These are phyloP conservation scores for Tonatia bakeri DNA, from an alignment of 2,113 vertebrate genomes.

Conservation along the genomic window DNA sequence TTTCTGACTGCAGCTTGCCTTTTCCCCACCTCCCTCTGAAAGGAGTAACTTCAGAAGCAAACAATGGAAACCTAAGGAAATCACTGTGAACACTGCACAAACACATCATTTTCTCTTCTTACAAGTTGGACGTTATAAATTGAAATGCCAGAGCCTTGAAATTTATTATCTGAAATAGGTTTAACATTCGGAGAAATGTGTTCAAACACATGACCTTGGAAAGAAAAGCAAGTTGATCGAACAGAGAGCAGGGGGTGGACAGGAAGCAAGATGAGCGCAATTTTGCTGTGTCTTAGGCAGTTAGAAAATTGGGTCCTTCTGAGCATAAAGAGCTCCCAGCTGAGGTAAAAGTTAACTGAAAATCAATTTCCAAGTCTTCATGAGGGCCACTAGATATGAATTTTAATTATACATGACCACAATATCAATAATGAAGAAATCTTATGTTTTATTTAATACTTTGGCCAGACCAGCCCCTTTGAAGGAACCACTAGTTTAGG, in stretches of 20 bases:
- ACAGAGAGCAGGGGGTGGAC: slow-evolving; percentile 55
- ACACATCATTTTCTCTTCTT: slow-evolving; percentile 46
- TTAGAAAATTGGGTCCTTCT: slow-evolving; percentile 41
- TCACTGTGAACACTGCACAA: slow-evolving; percentile 27
- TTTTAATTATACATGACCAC: slow-evolving; percentile 68
- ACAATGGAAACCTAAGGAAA: slow-evolving; percentile 25
- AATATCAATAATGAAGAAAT: slow-evolving; percentile 66
- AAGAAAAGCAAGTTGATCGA: slow-evolving; percentile 67
- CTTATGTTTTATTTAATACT: slow-evolving; percentile 72
- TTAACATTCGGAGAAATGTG: slow-evolving; percentile 71
- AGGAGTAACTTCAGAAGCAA: not conserved
- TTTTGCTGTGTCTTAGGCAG: slow-evolving; percentile 19
- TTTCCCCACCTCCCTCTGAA: not conserved
- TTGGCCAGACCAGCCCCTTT: slow-evolving; percentile 67
- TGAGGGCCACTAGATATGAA: slow-evolving; percentile 61
- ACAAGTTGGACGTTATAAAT: slow-evolving; percentile 67
- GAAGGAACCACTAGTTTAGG: slow-evolving; percentile 68
- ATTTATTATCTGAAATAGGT: slow-evolving; percentile 81
- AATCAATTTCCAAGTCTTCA: slow-evolving; percentile 65
- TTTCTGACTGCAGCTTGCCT: slow-evolving; percentile 9
- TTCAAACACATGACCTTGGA: slow-evolving; percentile 72
- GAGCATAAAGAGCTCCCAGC: slow-evolving; percentile 63
- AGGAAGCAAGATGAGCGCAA: slow-evolving; percentile 37
- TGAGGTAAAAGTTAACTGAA: slow-evolving; percentile 60
- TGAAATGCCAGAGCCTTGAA: slow-evolving; percentile 69